Evolutionary conservation across 2,113 vertebrate genomes (phyloP), one percentile per base, ranked within the genome.

Genomic region (Capreolus pygargus): DNA sequence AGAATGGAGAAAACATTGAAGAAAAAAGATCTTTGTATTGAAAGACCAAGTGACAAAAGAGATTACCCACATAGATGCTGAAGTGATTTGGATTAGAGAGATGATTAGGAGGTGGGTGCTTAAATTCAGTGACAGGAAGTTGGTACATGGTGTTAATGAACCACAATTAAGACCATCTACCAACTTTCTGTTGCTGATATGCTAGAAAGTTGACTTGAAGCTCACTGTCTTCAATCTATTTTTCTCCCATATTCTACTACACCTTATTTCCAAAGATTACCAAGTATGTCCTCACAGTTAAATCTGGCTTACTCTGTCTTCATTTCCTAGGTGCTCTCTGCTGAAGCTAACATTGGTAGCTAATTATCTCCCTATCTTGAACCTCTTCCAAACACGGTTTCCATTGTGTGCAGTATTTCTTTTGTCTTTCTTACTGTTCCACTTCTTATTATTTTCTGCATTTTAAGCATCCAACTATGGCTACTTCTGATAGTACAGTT

Each of bases 401-500:
- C 47, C 55, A 84, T 0, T 76, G 9, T 30, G 39, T 9, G n/a
- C 21, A 64, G 58, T 60, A 13, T 60, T 88, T 88, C 54, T 76
- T 70, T 61, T 95, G 55, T 70, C 23, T 67, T 86, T 94, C n/a
- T 61, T 87, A 92, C 78, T 19, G 25, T 11, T 79, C 28, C 33
- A 19, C 78, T 92, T 96, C 9, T 45, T 89, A 89, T 19, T 86
- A 91, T 58, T 89, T 95, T 76, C 61, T 89, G 8, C 67, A 96
- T 91, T 88, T 57, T 94, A 91, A 86, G 55, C 54, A 95, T 84
- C 64, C 30, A 94, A 36, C 7, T 54, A 55, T 81, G 25, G 55
- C 16, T 87, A 89, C 36, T 79, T 64, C 45, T 10, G 14, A 33
- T 86, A 81, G 43, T 47, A 74, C 19, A 90, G 7, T 83, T 97